A percentile compares a stretch with the other conserved stretches of the same genome.
Evolutionary conservation across 2,113 vertebrate species (phyloP).

Genomic region (Psephotus haematonotus): DNA sequence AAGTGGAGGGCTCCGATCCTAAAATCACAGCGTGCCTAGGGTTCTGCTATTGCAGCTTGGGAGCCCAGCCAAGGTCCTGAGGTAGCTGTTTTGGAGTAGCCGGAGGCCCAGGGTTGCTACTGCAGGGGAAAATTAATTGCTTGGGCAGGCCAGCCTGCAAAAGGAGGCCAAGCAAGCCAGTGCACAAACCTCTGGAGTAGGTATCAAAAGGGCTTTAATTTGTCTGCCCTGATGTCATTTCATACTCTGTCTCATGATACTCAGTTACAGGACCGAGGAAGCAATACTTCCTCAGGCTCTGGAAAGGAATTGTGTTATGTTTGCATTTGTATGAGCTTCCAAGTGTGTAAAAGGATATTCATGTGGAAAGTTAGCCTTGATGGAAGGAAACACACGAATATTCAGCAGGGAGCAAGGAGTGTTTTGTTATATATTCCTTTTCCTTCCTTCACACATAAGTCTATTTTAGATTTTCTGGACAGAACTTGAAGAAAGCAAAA

Average conservation of each 20-base stretch:
- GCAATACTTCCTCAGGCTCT: neutral
- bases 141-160: neutral
- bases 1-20: neutral
- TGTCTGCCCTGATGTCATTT: neutral
- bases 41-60: neutral
- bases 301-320: rapidly evolving
- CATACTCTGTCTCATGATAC: neutral
- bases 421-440: neutral
- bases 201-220: neutral
- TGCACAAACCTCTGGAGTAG: neutral
- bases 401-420: neutral
- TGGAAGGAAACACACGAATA: neutral
- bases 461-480: neutral
- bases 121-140: neutral
- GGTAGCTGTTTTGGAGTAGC: neutral
- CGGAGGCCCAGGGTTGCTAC: neutral
- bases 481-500: neutral
- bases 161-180: neutral
- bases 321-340: neutral
- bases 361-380: neutral
- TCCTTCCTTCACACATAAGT: neutral
- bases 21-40: neutral
- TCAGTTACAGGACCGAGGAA: neutral
- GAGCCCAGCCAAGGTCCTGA: neutral
- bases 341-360: neutral